Percentiles rank a stretch among this genome's conserved stretches.
Evolutionary conservation across 2,888 invertebrate genomes (phyloP).

Genomic region (Terebella lapidaria): DNA sequence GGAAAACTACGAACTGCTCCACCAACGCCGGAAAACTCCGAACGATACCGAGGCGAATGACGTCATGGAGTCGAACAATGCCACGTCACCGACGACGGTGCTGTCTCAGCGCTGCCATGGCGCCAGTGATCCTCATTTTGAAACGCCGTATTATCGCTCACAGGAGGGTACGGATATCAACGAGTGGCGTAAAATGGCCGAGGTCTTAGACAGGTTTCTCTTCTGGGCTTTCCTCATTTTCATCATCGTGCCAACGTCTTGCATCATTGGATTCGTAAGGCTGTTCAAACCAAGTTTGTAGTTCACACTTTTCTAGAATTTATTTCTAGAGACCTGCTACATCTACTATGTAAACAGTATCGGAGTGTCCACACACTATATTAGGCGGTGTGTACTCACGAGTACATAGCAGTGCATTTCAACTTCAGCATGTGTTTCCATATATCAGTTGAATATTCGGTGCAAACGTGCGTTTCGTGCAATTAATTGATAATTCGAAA

Average conservation of each 20-base stretch:
- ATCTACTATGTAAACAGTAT: too few species aligned
- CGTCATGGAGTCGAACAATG: neutral
- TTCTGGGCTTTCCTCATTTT: conserved; percentile 13
- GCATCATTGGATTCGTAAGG: conserved; percentile 10
- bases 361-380: too few species aligned
- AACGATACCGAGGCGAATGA: neutral
- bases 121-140: too few species aligned
- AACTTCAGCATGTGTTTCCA: too few species aligned
- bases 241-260: conserved; percentile 12
- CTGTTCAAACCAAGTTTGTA: too few species aligned
- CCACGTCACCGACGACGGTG: neutral
- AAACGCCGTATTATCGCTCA: neutral
- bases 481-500: too few species aligned
- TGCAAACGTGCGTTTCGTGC: too few species aligned
- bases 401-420: too few species aligned
- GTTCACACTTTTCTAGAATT: too few species aligned
- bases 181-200: conserved; percentile 18
- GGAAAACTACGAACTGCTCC: conserved; percentile 6
- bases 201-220: conserved; percentile 15
- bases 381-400: too few species aligned
- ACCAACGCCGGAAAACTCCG: neutral
- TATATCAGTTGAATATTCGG: too few species aligned
- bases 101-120: neutral
- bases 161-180: neutral
- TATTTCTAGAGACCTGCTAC: too few species aligned